A percentile compares a stretch with the other conserved stretches of the same genome.
Evolutionary conservation across 92 coral and sea anemone species (phyloP).

Genomic region (Epizoanthus fatuus): DNA sequence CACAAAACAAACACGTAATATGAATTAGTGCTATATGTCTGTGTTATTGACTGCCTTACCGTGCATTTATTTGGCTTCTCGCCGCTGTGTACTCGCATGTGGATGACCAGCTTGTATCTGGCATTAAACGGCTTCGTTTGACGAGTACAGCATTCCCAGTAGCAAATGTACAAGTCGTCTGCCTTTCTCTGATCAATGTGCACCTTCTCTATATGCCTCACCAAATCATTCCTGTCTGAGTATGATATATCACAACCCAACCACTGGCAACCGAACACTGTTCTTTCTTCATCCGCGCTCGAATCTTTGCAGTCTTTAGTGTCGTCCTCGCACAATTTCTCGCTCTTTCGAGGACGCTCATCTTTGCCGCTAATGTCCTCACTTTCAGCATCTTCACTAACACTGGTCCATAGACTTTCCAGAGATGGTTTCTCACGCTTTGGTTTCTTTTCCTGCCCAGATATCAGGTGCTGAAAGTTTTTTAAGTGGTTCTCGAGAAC

Average conservation of each 20-base stretch:
- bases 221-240: constrained; percentile 96
- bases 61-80: constrained; percentile 99
- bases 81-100: constrained; percentile 99
- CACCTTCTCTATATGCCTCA: constrained; percentile 97
- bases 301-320: constrained; percentile 59
- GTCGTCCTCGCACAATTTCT: constrained; percentile 55
- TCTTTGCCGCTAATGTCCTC: constrained; percentile 23
- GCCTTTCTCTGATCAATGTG: constrained; percentile 99
- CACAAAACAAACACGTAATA: too few relatives aligned
- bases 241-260: constrained; percentile 85
- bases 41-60: constrained; percentile 78
- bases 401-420: constrained; percentile 64
- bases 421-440: constrained; percentile 48
- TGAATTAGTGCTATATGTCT: constrained; percentile 1
- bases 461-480: constrained; percentile 76
- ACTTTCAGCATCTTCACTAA: constrained; percentile 18
- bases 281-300: constrained; percentile 61
- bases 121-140: constrained; percentile 97
- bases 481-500: constrained; percentile 87
- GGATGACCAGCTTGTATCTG: constrained; percentile 88
- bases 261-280: constrained; percentile 88
- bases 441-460: constrained; percentile 73
- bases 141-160: constrained; percentile 96
- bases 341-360: constrained; percentile 61
- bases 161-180: constrained; percentile 96